phyloP scores from a whole-genome alignment of 2,113 vertebrate genomes.

The Microtus oregoni region DNA sequence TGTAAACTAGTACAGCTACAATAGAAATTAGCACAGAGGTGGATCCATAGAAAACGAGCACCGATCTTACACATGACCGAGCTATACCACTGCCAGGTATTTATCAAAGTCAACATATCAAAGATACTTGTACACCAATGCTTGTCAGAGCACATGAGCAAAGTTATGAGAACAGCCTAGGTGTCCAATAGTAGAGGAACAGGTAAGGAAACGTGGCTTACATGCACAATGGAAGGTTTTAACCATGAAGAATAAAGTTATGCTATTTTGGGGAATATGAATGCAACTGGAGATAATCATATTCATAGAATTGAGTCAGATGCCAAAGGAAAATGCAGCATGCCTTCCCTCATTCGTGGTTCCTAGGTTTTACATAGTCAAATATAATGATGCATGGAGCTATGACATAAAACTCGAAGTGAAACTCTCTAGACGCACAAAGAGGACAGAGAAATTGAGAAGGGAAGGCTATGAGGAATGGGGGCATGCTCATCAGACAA shows the following conservation, averaged over 20 bases:
- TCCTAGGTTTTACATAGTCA: not conserved
- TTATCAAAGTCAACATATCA: not conserved
- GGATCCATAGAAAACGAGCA: not conserved
- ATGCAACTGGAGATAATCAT: not conserved
- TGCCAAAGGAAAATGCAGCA: not conserved
- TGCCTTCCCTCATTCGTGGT: not conserved
- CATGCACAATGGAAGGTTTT: not conserved
- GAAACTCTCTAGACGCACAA: not conserved
- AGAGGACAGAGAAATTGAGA: not conserved
- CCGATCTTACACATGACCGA: not conserved
- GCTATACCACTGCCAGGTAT: not conserved
- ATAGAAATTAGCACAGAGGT: not conserved
- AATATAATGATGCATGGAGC: not conserved
- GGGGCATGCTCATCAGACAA: not conserved
- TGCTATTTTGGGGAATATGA: not conserved
- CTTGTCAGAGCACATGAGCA: not conserved
- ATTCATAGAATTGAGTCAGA: not conserved
- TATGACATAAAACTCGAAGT: not conserved
- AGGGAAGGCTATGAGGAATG: not conserved
- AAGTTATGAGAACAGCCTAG: not conserved
- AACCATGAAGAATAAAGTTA: not conserved
- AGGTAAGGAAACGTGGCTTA: not conserved
- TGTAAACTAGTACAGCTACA: not conserved
- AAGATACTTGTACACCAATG: not conserved
- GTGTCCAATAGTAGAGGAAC: not conserved